A percentile compares a stretch with the other conserved stretches of the same genome.
Evolutionary conservation across 2,888 invertebrate genomes (phyloP).

Genomic region (Invenusta paracnida): DNA sequence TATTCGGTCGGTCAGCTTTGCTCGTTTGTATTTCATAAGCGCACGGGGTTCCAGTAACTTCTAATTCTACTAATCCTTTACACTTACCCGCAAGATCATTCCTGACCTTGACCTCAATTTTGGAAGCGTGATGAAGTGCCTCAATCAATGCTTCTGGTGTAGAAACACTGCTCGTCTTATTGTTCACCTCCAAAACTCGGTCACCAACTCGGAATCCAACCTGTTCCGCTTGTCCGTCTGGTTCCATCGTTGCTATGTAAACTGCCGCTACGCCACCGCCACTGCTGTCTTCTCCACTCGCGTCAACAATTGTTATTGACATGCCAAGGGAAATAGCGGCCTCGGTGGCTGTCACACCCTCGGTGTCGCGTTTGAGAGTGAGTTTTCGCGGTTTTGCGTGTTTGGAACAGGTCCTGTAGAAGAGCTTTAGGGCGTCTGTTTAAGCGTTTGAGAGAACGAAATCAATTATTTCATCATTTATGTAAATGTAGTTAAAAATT

Average conservation of each 20-base stretch:
- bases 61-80: no score
- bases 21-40: no score
- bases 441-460: no score
- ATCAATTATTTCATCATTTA: no score
- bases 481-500: no score
- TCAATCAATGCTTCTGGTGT: background rate
- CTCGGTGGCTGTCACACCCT: background rate
- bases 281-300: background rate
- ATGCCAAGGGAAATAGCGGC: no score
- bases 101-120: background rate
- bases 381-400: background rate
- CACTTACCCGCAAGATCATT: background rate
- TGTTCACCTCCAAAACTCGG: background rate
- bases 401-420: background rate
- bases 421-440: background rate
- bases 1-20: no score
- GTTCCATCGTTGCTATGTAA: background rate
- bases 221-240: background rate
- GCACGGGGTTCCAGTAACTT: no score
- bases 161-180: background rate
- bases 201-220: conserved; percentile 4
- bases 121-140: background rate
- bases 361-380: background rate
- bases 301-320: background rate
- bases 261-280: no score